phyloP scores from a whole-genome alignment of 2,113 vertebrate genomes.

The Oncorhynchus mykiss region DNA sequence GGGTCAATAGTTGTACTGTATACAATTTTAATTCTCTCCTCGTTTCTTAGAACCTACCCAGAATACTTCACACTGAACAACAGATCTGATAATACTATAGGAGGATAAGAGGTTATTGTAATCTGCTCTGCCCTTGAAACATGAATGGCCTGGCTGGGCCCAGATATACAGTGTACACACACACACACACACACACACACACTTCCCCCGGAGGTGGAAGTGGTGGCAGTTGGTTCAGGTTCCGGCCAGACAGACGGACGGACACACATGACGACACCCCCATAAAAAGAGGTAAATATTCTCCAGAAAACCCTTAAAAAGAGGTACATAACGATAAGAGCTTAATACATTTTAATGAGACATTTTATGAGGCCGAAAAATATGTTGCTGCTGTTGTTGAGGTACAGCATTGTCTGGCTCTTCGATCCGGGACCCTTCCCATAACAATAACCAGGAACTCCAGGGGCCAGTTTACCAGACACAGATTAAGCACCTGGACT shows the following conservation, averaged over 20 bases:
- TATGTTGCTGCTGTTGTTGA: background rate
- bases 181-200: too few species aligned
- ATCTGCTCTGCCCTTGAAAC: slow-evolving; percentile 1
- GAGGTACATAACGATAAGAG: background rate
- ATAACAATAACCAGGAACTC: background rate
- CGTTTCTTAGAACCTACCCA: too few species aligned
- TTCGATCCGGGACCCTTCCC: background rate
- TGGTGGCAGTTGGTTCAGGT: too few species aligned
- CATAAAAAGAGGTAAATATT: too few species aligned
- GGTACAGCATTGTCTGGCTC: background rate
- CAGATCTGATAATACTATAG: background rate
- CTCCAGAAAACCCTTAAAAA: too few species aligned
- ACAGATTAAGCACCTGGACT: background rate
- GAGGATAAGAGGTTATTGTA: background rate
- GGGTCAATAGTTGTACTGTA: background rate
- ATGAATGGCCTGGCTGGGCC: background rate
- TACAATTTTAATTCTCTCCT: background rate
- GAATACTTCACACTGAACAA: background rate
- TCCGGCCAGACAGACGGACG: too few species aligned
- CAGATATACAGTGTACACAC: background rate
- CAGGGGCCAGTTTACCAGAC: background rate
- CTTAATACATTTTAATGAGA: background rate
- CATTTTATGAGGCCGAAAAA: background rate
- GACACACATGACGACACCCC: too few species aligned
- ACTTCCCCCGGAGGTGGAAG: too few species aligned